These are phyloP conservation scores for Onychostoma macrolepis DNA, from an alignment of 2,113 vertebrate species.

Conservation along the genomic window DNA sequence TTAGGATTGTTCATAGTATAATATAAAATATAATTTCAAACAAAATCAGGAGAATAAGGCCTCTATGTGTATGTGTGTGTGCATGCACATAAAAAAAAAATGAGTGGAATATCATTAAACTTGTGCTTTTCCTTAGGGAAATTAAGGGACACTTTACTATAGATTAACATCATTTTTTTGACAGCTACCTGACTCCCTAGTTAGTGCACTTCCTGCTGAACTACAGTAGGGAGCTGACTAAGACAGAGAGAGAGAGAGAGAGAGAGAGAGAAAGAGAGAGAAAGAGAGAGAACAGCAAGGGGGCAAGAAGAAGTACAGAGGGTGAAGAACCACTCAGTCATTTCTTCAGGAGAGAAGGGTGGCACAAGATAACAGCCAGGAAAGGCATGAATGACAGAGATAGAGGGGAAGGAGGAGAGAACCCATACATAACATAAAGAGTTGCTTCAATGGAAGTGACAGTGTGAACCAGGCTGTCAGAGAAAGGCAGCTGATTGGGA, in stretches of 20 bases:
- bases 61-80: background rate
- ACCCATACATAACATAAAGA: background rate
- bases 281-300: slow-evolving; percentile 1
- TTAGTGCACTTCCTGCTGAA: background rate
- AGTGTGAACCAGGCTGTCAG: slow-evolving; percentile 31
- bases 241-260: background rate
- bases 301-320: background rate
- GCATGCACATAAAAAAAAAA: background rate
- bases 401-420: background rate
- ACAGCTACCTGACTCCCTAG: background rate
- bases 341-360: slow-evolving; percentile 9
- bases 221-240: background rate
- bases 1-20: background rate
- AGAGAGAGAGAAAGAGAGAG: background rate
- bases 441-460: slow-evolving; percentile 21
- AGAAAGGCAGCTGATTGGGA: slow-evolving; percentile 35
- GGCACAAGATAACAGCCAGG: background rate
- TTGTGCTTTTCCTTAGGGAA: too few species aligned
- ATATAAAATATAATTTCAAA: background rate
- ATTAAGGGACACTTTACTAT: background rate
- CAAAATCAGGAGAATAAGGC: background rate
- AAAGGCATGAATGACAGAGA: slow-evolving; percentile 17
- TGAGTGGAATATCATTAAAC: too few species aligned
- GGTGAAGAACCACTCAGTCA: background rate
- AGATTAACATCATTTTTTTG: background rate